phyloP scores from a whole-genome alignment of 2,797 vertebrate genomes.

The Melanotaenia trifasciata region DNA sequence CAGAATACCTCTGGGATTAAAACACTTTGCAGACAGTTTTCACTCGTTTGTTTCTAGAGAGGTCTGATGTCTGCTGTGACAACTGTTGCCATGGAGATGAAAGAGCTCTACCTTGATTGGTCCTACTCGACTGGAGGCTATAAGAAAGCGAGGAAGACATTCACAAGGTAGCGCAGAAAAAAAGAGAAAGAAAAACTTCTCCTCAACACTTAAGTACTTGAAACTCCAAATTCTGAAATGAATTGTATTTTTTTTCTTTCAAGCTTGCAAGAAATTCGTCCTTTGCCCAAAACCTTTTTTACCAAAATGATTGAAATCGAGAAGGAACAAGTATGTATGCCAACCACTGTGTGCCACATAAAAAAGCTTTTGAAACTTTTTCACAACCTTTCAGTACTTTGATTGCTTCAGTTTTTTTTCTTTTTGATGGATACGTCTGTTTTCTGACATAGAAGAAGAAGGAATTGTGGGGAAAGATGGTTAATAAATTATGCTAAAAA shows the following conservation, averaged over 20 bases:
- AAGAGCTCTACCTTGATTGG: constrained; percentile 93
- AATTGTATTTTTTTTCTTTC: constrained; percentile 19
- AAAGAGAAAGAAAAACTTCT: too few relatives aligned
- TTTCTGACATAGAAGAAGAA: too few relatives aligned
- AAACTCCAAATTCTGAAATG: too few relatives aligned
- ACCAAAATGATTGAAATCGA: constrained; percentile 92
- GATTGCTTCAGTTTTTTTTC: too few relatives aligned
- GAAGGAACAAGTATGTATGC: constrained; percentile 89
- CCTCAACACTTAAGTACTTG: too few relatives aligned
- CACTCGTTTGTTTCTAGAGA: constrained; percentile 81
- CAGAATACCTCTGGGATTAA: constrained; percentile 24
- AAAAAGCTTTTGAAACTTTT: not conserved
- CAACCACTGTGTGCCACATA: not conserved
- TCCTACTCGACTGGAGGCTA: constrained; percentile 88
- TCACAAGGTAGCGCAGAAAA: constrained; percentile 84
- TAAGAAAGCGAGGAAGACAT: constrained; percentile 89
- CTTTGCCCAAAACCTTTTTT: constrained; percentile 91
- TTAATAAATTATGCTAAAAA: too few relatives aligned
- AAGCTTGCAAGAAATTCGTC: constrained; percentile 90
- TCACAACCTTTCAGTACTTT: not conserved
- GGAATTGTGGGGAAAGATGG: too few relatives aligned
- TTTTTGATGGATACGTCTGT: not conserved
- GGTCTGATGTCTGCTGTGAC: constrained; percentile 81
- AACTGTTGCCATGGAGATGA: constrained; percentile 85
- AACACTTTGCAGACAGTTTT: constrained; percentile 32